Percentiles rank a stretch among this genome's conserved stretches.
phyloP scores from a whole-genome alignment of 2,113 vertebrate species.

The Onychostruthus taczanowskii region DNA sequence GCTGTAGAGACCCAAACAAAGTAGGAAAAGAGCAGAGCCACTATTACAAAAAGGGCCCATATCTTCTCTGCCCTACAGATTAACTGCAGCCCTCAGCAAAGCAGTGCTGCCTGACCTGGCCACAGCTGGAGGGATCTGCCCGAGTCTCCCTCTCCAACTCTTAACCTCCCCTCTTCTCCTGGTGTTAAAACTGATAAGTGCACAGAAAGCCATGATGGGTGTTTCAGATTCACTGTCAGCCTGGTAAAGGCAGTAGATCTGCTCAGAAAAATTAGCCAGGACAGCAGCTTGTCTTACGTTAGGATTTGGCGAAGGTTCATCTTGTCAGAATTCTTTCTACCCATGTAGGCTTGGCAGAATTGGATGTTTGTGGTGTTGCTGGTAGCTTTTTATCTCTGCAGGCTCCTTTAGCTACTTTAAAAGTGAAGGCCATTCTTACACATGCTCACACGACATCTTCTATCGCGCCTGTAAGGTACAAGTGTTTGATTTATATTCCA shows the following conservation, averaged over 20 bases:
- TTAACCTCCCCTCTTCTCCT: background rate
- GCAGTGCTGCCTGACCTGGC: background rate
- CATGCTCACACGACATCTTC: background rate
- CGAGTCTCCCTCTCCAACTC: background rate
- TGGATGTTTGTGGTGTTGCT: background rate
- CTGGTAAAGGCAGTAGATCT: background rate
- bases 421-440: background rate
- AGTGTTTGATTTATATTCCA: background rate
- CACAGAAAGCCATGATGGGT: background rate
- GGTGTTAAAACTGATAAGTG: background rate
- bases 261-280: conserved; percentile 19
- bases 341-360: background rate
- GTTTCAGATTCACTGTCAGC: background rate
- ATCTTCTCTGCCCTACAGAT: background rate
- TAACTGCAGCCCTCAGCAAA: background rate
- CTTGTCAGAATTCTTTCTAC: background rate
- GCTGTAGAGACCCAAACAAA: background rate
- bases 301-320: background rate
- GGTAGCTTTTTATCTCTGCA: background rate
- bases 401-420: background rate
- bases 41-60: background rate
- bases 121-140: background rate
- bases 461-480: rapidly evolving
- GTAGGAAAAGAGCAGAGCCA: background rate
- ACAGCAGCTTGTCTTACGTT: background rate